phyloP scores from a whole-genome alignment of 2,113 vertebrate genomes.

The Phalacrocorax brasilianus region DNA sequence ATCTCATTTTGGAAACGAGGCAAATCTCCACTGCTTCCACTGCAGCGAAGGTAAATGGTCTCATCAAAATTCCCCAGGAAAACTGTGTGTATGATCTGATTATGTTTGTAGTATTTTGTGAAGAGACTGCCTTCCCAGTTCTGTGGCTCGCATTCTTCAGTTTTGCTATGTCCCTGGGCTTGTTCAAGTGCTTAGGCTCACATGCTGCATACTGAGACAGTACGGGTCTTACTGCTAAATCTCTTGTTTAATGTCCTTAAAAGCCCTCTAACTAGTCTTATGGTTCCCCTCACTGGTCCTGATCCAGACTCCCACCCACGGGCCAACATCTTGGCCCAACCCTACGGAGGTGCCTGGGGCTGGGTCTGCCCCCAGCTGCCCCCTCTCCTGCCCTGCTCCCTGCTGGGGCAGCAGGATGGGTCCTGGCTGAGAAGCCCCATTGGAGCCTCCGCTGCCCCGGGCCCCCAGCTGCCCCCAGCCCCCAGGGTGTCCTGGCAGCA shows the following conservation, averaged over 20 bases:
- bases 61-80: background rate
- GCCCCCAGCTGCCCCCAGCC: too few relatives aligned
- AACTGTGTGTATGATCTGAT: background rate
- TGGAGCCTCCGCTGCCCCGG: fast-evolving
- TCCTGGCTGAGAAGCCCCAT: background rate
- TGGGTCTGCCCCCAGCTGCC: background rate
- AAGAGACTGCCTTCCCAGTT: background rate
- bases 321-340: background rate
- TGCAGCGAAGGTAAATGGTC: fast-evolving
- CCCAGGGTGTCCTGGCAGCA: background rate
- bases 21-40: background rate
- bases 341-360: too few relatives aligned
- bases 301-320: background rate
- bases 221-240: background rate
- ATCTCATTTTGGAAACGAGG: background rate
- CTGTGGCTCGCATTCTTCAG: background rate
- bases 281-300: background rate
- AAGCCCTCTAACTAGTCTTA: background rate
- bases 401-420: background rate
- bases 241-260: background rate
- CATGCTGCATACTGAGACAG: too few relatives aligned
- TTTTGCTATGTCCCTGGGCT: background rate
- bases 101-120: background rate
- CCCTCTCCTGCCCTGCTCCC: background rate
- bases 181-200: background rate